These are phyloP conservation scores for Strigamia transsilvanica DNA, from an alignment of 2,888 invertebrate genomes.

Conservation along the genomic window DNA sequence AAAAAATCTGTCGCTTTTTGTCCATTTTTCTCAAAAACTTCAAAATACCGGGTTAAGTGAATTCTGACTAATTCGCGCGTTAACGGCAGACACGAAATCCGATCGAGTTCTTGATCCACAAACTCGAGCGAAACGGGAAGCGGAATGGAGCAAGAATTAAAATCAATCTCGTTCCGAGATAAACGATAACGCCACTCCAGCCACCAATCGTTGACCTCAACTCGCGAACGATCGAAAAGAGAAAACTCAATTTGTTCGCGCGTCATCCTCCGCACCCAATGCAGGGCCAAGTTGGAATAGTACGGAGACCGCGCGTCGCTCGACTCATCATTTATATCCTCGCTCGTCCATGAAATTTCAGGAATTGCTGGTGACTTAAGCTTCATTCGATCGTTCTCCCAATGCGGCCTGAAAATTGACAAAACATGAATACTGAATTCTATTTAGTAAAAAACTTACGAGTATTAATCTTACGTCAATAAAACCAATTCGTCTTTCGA, in stretches of 20 bases:
- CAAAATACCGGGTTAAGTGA: neutral
- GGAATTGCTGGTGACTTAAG: neutral
- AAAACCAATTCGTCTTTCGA: neutral
- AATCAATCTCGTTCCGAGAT: neutral
- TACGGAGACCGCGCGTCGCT: neutral
- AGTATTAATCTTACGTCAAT: neutral
- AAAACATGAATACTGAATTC: too few relatives aligned
- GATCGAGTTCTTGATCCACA: neutral
- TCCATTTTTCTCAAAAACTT: too few relatives aligned
- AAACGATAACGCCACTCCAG: neutral
- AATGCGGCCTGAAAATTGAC: neutral
- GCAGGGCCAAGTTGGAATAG: neutral
- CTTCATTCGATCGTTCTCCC: neutral
- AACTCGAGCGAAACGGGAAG: neutral
- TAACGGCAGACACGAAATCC: neutral
- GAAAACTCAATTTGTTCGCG: neutral
- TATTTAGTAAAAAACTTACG: neutral
- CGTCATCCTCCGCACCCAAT: neutral
- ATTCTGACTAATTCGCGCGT: neutral
- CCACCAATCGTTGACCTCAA: neutral
- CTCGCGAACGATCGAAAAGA: neutral
- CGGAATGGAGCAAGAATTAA: neutral
- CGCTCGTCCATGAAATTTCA: neutral
- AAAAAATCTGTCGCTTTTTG: too few relatives aligned
- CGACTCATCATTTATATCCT: neutral